phyloP scores from a whole-genome alignment of 2,888 invertebrate species.

The Bugula neritina region DNA sequence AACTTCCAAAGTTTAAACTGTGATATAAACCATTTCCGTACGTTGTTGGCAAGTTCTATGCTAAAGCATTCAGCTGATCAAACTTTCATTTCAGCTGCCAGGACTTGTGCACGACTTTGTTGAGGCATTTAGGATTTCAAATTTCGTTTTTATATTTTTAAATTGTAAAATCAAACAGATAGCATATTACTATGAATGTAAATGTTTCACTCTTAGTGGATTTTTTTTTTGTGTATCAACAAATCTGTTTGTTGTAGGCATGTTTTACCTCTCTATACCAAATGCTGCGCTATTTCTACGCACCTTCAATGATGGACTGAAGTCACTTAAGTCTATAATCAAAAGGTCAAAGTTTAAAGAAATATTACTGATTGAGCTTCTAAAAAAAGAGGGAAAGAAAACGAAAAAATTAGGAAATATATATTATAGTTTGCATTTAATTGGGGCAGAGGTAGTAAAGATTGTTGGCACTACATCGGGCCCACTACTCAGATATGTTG shows the following conservation, averaged over 20 bases:
- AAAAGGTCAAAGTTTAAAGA: constrained; percentile 16
- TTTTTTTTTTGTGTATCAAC: not conserved
- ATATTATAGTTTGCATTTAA: not conserved
- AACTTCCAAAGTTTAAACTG: no score
- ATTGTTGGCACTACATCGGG: not conserved
- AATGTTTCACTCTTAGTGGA: not conserved
- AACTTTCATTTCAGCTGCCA: no score
- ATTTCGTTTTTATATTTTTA: no score
- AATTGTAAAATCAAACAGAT: no score
- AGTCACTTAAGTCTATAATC: not conserved
- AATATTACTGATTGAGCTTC: not conserved
- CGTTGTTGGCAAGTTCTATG: no score
- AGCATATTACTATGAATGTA: no score
- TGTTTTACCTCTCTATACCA: constrained; percentile 13
- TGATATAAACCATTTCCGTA: no score
- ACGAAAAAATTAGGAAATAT: constrained; percentile 9
- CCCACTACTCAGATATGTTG: constrained; percentile 2
- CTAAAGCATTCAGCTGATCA: no score
- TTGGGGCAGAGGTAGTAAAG: constrained; percentile 18
- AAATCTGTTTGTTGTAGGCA: no score
- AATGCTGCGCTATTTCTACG: constrained; percentile 8
- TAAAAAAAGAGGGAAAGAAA: constrained; percentile 16
- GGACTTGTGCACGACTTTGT: no score
- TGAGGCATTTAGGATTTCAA: no score
- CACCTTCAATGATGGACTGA: constrained; percentile 17